Percentiles rank a stretch among this genome's conserved stretches.
phyloP scores from a whole-genome alignment of 2,113 vertebrate species.

The Pelmatolapia mariae region DNA sequence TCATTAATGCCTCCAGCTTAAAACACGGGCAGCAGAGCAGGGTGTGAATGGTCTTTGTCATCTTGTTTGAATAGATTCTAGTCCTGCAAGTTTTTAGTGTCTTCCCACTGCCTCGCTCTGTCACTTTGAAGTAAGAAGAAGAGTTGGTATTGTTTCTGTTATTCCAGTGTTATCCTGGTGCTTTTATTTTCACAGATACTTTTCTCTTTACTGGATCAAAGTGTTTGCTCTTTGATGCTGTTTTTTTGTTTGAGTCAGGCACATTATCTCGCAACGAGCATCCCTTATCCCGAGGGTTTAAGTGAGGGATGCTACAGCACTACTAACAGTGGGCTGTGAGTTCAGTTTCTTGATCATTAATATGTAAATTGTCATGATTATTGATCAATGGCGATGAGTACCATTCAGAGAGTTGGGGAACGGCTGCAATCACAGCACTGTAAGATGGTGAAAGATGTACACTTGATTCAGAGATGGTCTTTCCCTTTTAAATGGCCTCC shows the following conservation, averaged over 20 bases:
- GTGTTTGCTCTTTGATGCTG: not conserved
- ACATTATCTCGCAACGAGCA: not conserved
- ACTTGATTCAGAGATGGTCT: no score
- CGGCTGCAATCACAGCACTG: no score
- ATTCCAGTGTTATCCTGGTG: not conserved
- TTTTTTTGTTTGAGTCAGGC: not conserved
- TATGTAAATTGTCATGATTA: no score
- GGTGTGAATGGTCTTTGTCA: not conserved
- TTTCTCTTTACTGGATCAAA: not conserved
- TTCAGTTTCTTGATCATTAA: no score
- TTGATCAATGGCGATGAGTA: no score
- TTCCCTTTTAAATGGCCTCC: no score
- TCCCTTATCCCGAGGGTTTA: not conserved
- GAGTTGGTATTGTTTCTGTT: not conserved
- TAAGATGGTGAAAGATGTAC: no score
- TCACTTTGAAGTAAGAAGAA: not conserved
- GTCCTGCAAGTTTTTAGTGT: not conserved
- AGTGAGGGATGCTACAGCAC: not conserved
- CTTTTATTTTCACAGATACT: not conserved
- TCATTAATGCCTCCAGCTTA: slow-evolving; percentile 12
- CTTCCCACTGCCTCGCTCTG: not conserved
- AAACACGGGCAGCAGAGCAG: not conserved
- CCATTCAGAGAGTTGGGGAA: no score
- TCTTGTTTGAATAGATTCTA: not conserved
- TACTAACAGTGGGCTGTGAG: no score